Percentiles rank a stretch among this genome's conserved stretches.
phyloP scores from a whole-genome alignment of 2,888 invertebrate genomes.

The Fabriciana adippe region DNA sequence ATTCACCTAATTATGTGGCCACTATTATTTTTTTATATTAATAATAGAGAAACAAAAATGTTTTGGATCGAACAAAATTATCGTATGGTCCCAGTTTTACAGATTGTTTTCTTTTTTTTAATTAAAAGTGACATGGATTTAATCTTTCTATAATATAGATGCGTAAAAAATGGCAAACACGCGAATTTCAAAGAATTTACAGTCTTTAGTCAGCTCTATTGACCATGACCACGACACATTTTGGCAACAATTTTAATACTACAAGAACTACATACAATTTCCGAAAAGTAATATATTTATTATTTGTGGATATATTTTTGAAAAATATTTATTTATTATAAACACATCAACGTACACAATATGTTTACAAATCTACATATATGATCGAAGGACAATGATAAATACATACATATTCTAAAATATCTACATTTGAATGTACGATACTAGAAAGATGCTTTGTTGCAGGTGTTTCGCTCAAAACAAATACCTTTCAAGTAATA shows the following conservation, averaged over 20 bases:
- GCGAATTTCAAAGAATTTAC: neutral
- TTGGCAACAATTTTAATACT: conserved; percentile 58
- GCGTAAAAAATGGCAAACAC: neutral
- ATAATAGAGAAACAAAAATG: neutral
- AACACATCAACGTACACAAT: conserved; percentile 14
- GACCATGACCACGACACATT: conserved; percentile 40
- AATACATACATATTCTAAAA: conserved; percentile 1
- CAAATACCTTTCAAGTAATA: too few species aligned
- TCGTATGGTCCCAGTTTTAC: conserved; percentile 14
- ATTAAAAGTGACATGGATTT: too few species aligned
- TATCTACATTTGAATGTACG: neutral
- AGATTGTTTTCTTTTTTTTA: neutral
- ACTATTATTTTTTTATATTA: neutral
- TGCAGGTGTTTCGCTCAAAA: too few species aligned
- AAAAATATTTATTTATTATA: conserved; percentile 43
- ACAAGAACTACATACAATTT: conserved; percentile 45
- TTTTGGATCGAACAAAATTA: neutral
- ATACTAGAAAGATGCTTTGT: neutral
- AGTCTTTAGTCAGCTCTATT: conserved; percentile 27
- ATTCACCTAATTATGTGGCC: too few species aligned
- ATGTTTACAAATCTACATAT: conserved; percentile 8
- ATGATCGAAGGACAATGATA: neutral
- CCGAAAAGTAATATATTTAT: conserved; percentile 50
- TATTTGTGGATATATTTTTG: conserved; percentile 40
- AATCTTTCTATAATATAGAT: neutral